Conservation (phyloP, 1,140 invertebrate genomes). For the Capitella teleta region DNA sequence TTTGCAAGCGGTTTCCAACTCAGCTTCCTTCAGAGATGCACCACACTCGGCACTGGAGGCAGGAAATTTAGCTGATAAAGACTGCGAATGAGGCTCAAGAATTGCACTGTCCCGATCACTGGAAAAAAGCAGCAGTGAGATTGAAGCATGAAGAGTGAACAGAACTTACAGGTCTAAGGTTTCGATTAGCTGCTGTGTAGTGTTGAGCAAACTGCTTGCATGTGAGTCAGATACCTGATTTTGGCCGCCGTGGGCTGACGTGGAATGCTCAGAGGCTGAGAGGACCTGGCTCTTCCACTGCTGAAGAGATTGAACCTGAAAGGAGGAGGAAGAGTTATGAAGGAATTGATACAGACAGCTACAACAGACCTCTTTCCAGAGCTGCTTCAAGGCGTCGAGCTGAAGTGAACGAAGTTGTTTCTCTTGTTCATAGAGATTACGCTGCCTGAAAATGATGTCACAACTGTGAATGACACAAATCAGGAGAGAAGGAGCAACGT, state of each 20-base stretch:
- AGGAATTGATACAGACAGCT: neutral
- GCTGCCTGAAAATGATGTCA: slow-evolving; percentile 21
- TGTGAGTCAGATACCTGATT: no score
- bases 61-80: neutral
- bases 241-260: neutral
- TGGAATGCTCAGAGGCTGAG: slow-evolving; percentile 16
- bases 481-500: slow-evolving; percentile 20
- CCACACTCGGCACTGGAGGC: slow-evolving; percentile 12
- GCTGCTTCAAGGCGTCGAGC: slow-evolving; percentile 76
- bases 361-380: slow-evolving; percentile 69
- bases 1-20: slow-evolving; percentile 26
- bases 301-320: slow-evolving; percentile 23
- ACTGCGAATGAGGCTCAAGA: no score
- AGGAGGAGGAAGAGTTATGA: neutral
- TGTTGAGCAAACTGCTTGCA: no score
- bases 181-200: no score
- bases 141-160: no score
- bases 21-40: neutral
- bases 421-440: slow-evolving; percentile 55
- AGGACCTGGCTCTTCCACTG: slow-evolving; percentile 24
- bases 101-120: no score
- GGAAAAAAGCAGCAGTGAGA: no score
- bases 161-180: no score
- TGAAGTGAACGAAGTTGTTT: slow-evolving; percentile 72
- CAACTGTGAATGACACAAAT: slow-evolving; percentile 34